Evolutionary conservation across 2,113 vertebrate species (phyloP), one percentile per base, ranked within the genome.

Genomic region (Nibea albiflora): DNA sequence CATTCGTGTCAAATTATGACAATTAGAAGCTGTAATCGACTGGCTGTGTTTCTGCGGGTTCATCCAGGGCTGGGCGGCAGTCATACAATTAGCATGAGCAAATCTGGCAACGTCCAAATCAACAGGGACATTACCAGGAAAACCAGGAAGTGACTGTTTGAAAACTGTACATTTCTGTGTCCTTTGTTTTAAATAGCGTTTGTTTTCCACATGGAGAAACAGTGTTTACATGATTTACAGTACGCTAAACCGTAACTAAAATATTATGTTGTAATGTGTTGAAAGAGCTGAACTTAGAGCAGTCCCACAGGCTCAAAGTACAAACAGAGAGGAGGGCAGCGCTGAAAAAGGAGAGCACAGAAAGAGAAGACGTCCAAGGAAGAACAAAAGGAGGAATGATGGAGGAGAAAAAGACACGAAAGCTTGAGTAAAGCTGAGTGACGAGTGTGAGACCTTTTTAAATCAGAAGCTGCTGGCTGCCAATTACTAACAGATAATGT

Each of bases 21-120:
- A 87, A 93, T 90, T 88, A 90, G 66, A 88, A 47, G 70, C 73
- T 81, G 70, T 74, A 85, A 89, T 78, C 17, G 42, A 84, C 74
- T 83, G 73, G 58, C 63, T 44, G 42, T 50, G 76, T 78, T 78
- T 86, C 77, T 72, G 76, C 31, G 68, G 75, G 71, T 66, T 80
- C 26, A 71, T 80, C 22, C 63, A 56, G 71, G 20, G 53, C 72
- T 24, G 61, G 46, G 68, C 31, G 16, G 22, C 73, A 54, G 24
- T 77, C 76, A 44, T 24, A 73, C 77, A 89, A 87, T 81, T 76
- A 88, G 17, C 5, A 26, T 20, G 39, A 76, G 72, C 57, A 73
- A 61, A 83, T 84, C 5, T 82, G 71, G 60, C 77, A 79, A 79
- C 64, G 46, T 67, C 52, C 46, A 73, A 68, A 85, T 68, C 74